phyloP scores from a whole-genome alignment of 2,888 invertebrate genomes.

The Scelioninae gen. 1 region DNA sequence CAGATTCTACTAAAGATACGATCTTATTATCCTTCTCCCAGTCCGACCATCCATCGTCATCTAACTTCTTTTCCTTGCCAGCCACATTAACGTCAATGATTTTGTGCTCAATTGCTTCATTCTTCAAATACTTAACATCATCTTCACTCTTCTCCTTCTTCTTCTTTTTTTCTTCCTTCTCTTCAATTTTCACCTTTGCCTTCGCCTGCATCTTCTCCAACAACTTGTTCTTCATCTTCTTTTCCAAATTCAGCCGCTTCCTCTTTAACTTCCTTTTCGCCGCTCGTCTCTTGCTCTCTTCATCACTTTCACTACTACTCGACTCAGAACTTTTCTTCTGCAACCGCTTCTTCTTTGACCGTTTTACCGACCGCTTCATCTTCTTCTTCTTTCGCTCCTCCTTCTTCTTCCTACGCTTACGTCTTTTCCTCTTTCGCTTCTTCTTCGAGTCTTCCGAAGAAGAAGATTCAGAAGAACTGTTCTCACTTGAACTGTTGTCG shows the following conservation, averaged over 20 bases:
- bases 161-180: slow-evolving; percentile 25
- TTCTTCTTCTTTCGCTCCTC: slow-evolving; percentile 71
- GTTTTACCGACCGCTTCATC: slow-evolving; percentile 52
- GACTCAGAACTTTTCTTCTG: slow-evolving; percentile 77
- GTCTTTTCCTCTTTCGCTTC: slow-evolving; percentile 73
- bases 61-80: slow-evolving; percentile 32
- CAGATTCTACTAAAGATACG: neutral
- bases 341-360: slow-evolving; percentile 74
- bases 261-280: slow-evolving; percentile 65
- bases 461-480: slow-evolving; percentile 39
- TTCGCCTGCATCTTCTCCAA: slow-evolving; percentile 69
- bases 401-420: slow-evolving; percentile 76
- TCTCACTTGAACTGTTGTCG: slow-evolving; percentile 74
- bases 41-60: slow-evolving; percentile 69
- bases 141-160: slow-evolving; percentile 39
- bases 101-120: slow-evolving; percentile 68
- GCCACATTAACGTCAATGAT: slow-evolving; percentile 53
- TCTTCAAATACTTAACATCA: slow-evolving; percentile 49
- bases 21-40: slow-evolving; percentile 72
- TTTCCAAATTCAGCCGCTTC: slow-evolving; percentile 66
- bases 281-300: slow-evolving; percentile 57
- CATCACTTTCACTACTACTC: slow-evolving; percentile 79
- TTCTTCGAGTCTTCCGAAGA: slow-evolving; percentile 59
- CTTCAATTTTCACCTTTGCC: slow-evolving; percentile 53
- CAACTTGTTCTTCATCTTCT: slow-evolving; percentile 53